Percentiles rank a stretch among this genome's conserved stretches.
Conservation (phyloP, 2,113 vertebrate genomes). For the Platichthys flesus region DNA sequence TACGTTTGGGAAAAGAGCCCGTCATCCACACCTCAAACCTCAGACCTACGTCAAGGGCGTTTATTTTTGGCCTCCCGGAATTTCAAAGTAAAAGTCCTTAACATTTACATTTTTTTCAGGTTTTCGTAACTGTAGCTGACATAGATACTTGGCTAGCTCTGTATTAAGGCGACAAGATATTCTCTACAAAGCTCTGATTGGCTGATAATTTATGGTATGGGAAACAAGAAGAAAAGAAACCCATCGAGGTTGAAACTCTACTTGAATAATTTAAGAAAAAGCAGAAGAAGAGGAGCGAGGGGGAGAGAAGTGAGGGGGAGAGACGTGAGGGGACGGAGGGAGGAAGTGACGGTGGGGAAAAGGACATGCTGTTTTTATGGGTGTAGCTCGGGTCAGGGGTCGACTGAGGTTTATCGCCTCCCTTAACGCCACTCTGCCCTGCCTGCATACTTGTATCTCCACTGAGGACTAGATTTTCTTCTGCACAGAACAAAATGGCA, state of each 20-base stretch:
- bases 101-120: neutral
- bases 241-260: neutral
- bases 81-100: conserved; percentile 4
- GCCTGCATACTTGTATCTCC: conserved; percentile 25
- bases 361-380: conserved; percentile 39
- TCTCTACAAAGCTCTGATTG: no score
- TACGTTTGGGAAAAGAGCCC: conserved; percentile 36
- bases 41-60: conserved; percentile 27
- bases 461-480: conserved; percentile 21
- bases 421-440: conserved; percentile 40
- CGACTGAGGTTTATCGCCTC: conserved; percentile 61
- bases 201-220: no score
- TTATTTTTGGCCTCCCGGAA: conserved; percentile 13
- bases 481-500: conserved; percentile 5
- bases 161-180: no score
- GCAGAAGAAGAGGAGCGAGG: neutral
- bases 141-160: no score
- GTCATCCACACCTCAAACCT: conserved; percentile 28
- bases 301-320: neutral
- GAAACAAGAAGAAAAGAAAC: no score
- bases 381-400: conserved; percentile 41
- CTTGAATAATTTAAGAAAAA: neutral
- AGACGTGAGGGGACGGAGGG: conserved; percentile 8
- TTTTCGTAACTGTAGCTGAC: no score
- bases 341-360: conserved; percentile 23